phyloP scores from a whole-genome alignment of 2,888 invertebrate species.

The Lumbricus terrestris region DNA sequence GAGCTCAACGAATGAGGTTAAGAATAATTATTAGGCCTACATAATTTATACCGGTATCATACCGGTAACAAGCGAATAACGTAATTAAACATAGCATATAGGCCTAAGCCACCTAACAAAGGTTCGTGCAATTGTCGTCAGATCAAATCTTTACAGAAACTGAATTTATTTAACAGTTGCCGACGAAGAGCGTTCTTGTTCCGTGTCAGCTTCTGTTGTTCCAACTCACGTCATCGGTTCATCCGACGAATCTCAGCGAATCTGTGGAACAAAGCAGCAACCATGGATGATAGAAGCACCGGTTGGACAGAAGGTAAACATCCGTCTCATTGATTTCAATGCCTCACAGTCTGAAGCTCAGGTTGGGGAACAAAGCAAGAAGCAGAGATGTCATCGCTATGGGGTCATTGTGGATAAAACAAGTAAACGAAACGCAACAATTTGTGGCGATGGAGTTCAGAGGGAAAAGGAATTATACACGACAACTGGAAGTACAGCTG shows the following conservation, averaged over 20 bases:
- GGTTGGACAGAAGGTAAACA: neutral
- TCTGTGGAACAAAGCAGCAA: neutral
- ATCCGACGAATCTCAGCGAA: neutral
- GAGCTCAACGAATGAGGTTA: too few species aligned
- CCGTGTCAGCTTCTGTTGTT: neutral
- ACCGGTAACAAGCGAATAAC: too few species aligned
- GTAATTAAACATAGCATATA: too few species aligned
- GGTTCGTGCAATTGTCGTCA: neutral
- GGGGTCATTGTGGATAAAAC: neutral
- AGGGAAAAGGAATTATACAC: neutral
- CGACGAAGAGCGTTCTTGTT: conserved; percentile 13
- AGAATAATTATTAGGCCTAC: too few species aligned
- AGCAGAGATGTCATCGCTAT: neutral
- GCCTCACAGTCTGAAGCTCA: neutral
- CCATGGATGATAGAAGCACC: neutral
- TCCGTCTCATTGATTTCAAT: neutral
- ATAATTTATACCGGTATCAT: too few species aligned
- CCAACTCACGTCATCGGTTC: neutral
- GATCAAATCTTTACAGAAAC: neutral
- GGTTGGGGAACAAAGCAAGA: neutral
- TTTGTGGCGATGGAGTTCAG: neutral
- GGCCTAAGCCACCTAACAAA: too few species aligned
- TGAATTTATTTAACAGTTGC: neutral
- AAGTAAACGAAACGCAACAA: neutral
- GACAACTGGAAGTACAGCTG: neutral